phyloP scores from a whole-genome alignment of 2,113 vertebrate species.

The Centropus unirufus region DNA sequence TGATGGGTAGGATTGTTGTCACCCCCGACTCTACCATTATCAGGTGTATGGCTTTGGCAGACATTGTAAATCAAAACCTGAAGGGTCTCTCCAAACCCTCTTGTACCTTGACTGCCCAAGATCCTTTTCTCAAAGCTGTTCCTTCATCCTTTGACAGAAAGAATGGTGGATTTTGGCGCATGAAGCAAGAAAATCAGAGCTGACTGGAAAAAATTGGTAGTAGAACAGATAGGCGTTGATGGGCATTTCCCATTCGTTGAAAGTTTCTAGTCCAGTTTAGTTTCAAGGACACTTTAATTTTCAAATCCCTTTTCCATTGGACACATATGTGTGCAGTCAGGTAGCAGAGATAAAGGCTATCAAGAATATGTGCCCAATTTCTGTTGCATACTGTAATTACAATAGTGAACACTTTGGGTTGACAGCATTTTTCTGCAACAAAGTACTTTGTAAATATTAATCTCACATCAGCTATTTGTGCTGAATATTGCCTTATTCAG shows the following conservation, averaged over 20 bases:
- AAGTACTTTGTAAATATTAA: slow-evolving; percentile 4
- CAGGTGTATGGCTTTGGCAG: not conserved
- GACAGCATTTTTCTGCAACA: slow-evolving; percentile 9
- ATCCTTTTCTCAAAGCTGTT: not conserved
- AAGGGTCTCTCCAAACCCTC: not conserved
- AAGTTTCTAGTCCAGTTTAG: not conserved
- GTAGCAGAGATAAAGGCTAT: not conserved
- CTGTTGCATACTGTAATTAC: not conserved
- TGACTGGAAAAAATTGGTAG: not conserved
- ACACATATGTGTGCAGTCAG: not conserved
- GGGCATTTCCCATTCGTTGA: not conserved
- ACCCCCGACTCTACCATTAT: not conserved
- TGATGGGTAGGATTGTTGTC: not conserved
- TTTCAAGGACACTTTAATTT: slow-evolving; percentile 37
- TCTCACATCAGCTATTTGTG: not conserved
- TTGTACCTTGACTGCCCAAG: not conserved
- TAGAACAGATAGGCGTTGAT: not conserved
- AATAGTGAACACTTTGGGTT: not conserved
- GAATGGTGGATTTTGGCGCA: not conserved
- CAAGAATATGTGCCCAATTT: not conserved
- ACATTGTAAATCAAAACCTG: fast-evolving
- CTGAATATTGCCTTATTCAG: slow-evolving; percentile 23
- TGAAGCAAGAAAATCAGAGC: not conserved
- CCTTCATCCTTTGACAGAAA: not conserved
- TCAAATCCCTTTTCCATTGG: not conserved